These are phyloP conservation scores for Champsocephalus esox DNA, from an alignment of 2,797 vertebrate species.

Conservation along the genomic window DNA sequence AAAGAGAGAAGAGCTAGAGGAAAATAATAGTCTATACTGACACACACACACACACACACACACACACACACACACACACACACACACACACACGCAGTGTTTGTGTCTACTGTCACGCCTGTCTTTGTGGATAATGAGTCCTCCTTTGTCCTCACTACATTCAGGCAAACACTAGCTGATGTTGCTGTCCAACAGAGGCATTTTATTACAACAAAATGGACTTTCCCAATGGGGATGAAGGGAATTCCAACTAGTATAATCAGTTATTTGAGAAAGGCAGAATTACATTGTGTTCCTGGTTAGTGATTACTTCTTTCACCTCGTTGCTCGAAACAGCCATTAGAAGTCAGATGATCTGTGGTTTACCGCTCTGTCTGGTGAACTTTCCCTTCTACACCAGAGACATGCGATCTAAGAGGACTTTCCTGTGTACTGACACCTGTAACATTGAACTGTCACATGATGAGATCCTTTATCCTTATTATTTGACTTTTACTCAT, in stretches of 20 bases:
- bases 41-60: no score
- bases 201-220: constrained; percentile 24
- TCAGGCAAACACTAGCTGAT: not conserved
- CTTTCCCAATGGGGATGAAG: not conserved
- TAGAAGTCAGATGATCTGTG: constrained; percentile 33
- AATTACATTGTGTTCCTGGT: constrained; percentile 42
- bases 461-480: constrained; percentile 1
- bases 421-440: constrained; percentile 3
- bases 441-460: constrained; percentile 31
- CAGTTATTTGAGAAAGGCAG: constrained; percentile 7
- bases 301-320: constrained; percentile 48
- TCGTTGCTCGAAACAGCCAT: constrained; percentile 32
- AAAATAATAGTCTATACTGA: no score
- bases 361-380: constrained; percentile 25
- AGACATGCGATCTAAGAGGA: constrained; percentile 10
- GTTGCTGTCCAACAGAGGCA: constrained; percentile 41
- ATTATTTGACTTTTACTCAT: constrained; percentile 11
- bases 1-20: no score
- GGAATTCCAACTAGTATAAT: constrained; percentile 44
- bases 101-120: not conserved
- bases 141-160: not conserved
- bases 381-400: not conserved
- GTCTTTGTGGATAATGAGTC: not conserved
- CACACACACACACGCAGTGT: no score
- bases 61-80: no score